A percentile compares a stretch with the other conserved stretches of the same genome.
These are phyloP conservation scores for Natator depressus DNA, from an alignment of 2,113 vertebrate genomes.

Conservation along the genomic window DNA sequence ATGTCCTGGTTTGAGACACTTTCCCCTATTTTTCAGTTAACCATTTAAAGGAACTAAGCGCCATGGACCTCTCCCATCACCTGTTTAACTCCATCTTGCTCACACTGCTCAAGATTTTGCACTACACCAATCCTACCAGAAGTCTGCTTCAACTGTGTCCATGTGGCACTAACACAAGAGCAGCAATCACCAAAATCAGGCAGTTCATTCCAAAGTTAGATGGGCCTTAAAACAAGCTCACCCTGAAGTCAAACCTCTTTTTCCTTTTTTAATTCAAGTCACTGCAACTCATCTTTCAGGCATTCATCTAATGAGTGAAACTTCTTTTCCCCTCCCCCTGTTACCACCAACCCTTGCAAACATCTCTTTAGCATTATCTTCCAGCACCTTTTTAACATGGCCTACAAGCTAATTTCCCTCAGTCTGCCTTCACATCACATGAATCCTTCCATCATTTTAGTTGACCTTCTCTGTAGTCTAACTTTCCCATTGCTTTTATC, in stretches of 20 bases:
- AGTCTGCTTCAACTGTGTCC: neutral
- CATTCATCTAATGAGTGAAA: fast-evolving
- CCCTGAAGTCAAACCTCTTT: fast-evolving
- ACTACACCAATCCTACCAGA: neutral
- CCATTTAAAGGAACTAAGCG: neutral
- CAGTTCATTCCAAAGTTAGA: fast-evolving
- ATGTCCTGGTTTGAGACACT: fast-evolving
- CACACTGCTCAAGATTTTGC: neutral
- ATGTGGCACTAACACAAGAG: neutral
- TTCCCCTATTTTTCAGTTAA: neutral
- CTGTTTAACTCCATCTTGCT: fast-evolving
- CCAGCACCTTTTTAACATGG: neutral
- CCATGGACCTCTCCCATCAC: fast-evolving
- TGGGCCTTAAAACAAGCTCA: neutral
- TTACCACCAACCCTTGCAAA: neutral
- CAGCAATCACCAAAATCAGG: neutral
- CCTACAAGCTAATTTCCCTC: neutral
- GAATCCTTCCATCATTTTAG: neutral
- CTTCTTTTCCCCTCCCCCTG: neutral
- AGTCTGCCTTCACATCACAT: neutral
- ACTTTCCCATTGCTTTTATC: neutral
- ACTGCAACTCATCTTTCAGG: neutral
- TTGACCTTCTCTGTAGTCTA: neutral
- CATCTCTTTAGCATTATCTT: neutral
- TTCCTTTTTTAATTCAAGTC: neutral